phyloP scores from a whole-genome alignment of 1,140 invertebrate genomes.

The Drosophila santomea region DNA sequence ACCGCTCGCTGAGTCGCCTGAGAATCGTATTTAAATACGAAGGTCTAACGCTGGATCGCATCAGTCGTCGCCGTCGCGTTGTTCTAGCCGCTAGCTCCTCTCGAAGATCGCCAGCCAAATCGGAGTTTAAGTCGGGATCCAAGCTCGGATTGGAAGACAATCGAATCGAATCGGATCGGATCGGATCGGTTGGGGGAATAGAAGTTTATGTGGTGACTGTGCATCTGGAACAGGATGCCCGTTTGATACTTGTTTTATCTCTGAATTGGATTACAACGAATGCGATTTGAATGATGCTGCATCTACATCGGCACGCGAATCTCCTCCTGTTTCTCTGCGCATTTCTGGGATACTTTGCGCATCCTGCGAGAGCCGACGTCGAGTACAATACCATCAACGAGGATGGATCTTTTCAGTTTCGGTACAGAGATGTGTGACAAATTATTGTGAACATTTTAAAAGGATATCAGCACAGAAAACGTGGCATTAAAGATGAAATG shows the following conservation, averaged over 20 bases:
- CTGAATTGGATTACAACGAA: slow-evolving; percentile 13
- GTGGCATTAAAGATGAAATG: not conserved
- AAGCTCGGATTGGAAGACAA: slow-evolving; percentile 7
- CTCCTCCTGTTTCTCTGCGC: slow-evolving; percentile 36
- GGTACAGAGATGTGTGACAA: slow-evolving; percentile 70
- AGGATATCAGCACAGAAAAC: not conserved
- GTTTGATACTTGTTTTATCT: slow-evolving; percentile 28
- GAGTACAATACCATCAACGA: slow-evolving; percentile 87
- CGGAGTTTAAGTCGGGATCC: slow-evolving; percentile 8
- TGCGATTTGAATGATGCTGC: slow-evolving; percentile 57
- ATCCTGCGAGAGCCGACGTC: slow-evolving; percentile 63
- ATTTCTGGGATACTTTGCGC: slow-evolving; percentile 35
- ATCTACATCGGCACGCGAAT: slow-evolving; percentile 8
- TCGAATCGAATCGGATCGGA: not conserved
- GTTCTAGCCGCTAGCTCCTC: slow-evolving; percentile 63
- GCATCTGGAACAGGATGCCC: slow-evolving; percentile 35
- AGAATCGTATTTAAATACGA: slow-evolving; percentile 84
- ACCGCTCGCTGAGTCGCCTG: slow-evolving; percentile 72
- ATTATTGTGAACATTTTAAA: not conserved
- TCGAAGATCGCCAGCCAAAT: slow-evolving; percentile 5
- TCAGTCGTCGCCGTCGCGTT: slow-evolving; percentile 77
- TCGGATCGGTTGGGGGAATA: slow-evolving; percentile 3
- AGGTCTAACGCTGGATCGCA: slow-evolving; percentile 76
- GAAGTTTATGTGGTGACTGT: slow-evolving; percentile 1
- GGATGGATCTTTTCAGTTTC: slow-evolving; percentile 89